A percentile compares a stretch with the other conserved stretches of the same genome.
phyloP scores from a whole-genome alignment of 2,113 vertebrate genomes.

The Piliocolobus tephrosceles region DNA sequence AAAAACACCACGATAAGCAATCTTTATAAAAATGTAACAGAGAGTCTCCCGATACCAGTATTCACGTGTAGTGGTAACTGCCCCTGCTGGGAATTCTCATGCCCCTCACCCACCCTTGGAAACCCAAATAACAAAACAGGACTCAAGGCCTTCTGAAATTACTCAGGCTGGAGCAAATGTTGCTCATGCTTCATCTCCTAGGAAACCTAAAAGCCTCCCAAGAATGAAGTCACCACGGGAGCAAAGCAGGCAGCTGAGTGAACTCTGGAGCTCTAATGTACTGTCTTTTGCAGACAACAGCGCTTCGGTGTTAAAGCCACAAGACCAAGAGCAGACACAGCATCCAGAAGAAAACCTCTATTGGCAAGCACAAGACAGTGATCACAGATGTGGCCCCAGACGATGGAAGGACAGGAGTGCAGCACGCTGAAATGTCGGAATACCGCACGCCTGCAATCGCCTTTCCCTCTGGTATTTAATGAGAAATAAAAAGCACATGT shows the following conservation, averaged over 20 bases:
- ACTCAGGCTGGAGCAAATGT: constrained; percentile 79
- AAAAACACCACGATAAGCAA: constrained; percentile 42
- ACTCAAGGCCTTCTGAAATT: constrained; percentile 79
- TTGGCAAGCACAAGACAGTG: constrained; percentile 61
- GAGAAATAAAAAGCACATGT: constrained; percentile 66
- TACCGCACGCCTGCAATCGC: constrained; percentile 28
- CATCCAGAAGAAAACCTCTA: constrained; percentile 47
- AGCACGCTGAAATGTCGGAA: background rate
- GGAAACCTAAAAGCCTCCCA: constrained; percentile 87
- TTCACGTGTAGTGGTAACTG: constrained; percentile 62
- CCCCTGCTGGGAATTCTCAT: constrained; percentile 80
- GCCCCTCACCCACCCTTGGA: constrained; percentile 80
- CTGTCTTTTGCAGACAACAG: constrained; percentile 82
- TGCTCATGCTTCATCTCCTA: constrained; percentile 82
- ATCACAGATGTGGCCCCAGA: constrained; percentile 74
- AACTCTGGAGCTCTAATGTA: constrained; percentile 71
- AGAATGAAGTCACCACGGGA: constrained; percentile 83
- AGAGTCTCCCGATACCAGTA: constrained; percentile 52
- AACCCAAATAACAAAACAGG: constrained; percentile 83
- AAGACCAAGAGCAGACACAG: constrained; percentile 77
- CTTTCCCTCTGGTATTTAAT: constrained; percentile 67
- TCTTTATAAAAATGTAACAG: background rate
- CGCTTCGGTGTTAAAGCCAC: constrained; percentile 83
- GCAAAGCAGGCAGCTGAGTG: constrained; percentile 66
- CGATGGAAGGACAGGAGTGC: constrained; percentile 55